Percentiles rank a stretch among this genome's conserved stretches.
These are phyloP conservation scores for Cynocephalus volans DNA, from an alignment of 2,113 vertebrate genomes.

Conservation along the genomic window DNA sequence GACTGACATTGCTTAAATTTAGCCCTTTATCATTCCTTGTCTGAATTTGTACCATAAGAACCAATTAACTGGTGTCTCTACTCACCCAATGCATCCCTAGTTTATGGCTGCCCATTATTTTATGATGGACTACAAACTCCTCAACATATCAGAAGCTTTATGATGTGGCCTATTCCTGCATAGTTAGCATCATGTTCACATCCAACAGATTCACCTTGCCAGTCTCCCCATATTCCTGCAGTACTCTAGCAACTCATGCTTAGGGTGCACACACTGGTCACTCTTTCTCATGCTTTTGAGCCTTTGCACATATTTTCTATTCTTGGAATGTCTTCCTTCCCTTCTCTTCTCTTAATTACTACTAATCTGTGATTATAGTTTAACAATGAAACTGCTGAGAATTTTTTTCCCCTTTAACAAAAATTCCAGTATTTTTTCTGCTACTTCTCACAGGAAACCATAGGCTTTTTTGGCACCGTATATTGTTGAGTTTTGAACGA, in stretches of 20 bases:
- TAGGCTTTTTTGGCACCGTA: neutral
- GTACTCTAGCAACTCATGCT: neutral
- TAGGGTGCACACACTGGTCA: neutral
- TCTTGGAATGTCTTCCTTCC: neutral
- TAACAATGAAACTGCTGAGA: neutral
- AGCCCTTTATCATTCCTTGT: neutral
- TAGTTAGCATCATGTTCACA: neutral
- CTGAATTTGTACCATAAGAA: neutral
- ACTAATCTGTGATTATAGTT: neutral
- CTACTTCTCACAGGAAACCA: neutral
- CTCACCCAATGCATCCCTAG: neutral
- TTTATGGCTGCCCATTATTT: neutral
- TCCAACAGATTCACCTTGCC: neutral
- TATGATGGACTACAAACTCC: neutral
- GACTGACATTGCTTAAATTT: slow-evolving; percentile 39
- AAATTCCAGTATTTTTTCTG: neutral
- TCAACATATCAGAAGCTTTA: neutral
- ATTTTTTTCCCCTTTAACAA: neutral
- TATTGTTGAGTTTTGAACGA: slow-evolving; percentile 51
- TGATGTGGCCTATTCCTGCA: neutral
- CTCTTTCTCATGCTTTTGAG: neutral
- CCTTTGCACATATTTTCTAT: neutral
- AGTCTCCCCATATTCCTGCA: neutral
- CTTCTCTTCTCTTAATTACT: slow-evolving; percentile 29
- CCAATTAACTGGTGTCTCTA: neutral